Evolutionary conservation across 2,797 vertebrate genomes (phyloP).

Genomic region (Pteropus rufus): DNA sequence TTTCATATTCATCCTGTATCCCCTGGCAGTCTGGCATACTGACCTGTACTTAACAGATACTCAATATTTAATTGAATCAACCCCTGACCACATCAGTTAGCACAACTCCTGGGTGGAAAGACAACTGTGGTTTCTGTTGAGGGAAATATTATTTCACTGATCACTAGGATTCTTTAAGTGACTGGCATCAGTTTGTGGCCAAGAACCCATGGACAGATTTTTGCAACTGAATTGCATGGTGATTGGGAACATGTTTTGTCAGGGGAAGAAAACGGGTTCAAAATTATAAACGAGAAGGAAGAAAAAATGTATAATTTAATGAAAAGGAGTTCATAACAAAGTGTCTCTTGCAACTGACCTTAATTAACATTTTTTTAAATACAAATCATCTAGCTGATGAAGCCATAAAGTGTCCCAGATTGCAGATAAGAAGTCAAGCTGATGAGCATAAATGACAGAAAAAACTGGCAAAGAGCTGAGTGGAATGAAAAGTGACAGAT

Average conservation of each 20-base stretch:
- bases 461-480: background rate
- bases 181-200: background rate
- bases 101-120: background rate
- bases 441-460: background rate
- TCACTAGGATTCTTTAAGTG: background rate
- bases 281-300: slow-evolving; percentile 13
- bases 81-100: background rate
- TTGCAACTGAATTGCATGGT: background rate
- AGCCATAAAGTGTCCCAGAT: background rate
- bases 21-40: background rate
- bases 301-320: background rate
- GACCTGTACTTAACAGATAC: background rate
- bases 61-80: background rate
- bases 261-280: background rate
- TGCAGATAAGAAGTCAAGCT: background rate
- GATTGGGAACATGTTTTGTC: background rate
- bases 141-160: background rate
- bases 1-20: background rate
- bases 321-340: background rate
- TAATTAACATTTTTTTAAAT: background rate
- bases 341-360: background rate
- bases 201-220: background rate
- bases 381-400: background rate
- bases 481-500: background rate
- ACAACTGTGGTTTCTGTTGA: background rate